Percentiles rank a stretch among this genome's conserved stretches.
Conservation (phyloP, 2,888 invertebrate genomes). For the Epinotia demarniana region DNA sequence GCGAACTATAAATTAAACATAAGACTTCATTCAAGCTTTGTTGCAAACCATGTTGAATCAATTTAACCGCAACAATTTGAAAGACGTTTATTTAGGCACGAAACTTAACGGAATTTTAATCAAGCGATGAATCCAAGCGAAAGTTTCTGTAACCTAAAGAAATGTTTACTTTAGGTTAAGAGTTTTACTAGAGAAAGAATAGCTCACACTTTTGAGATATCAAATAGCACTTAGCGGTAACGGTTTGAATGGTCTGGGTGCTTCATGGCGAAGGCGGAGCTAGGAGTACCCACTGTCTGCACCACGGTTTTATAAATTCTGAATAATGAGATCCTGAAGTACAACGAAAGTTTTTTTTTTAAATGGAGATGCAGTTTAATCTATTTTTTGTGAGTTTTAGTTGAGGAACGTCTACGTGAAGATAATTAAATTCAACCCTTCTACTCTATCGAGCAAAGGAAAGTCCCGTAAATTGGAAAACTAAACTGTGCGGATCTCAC, state of each 20-base stretch:
- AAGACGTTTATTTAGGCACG: constrained; percentile 39
- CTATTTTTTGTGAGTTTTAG: constrained; percentile 68
- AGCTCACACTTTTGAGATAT: constrained; percentile 55
- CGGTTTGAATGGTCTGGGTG: constrained; percentile 58
- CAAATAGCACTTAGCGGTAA: constrained; percentile 61
- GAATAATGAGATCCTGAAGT: constrained; percentile 56
- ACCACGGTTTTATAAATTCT: constrained; percentile 52
- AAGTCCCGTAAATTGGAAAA: constrained; percentile 84
- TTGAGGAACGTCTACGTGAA: constrained; percentile 66
- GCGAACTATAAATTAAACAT: background rate
- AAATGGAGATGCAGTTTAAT: constrained; percentile 68
- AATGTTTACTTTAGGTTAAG: constrained; percentile 39
- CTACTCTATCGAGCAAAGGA: constrained; percentile 74
- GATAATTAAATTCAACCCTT: constrained; percentile 83
- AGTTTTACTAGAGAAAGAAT: constrained; percentile 46
- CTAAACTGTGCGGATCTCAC: constrained; percentile 82
- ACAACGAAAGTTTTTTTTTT: constrained; percentile 56
- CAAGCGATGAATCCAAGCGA: constrained; percentile 44
- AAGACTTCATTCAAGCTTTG: constrained; percentile 6
- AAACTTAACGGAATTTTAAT: constrained; percentile 46
- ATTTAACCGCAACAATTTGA: constrained; percentile 39
- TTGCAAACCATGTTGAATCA: constrained; percentile 21
- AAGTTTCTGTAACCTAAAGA: constrained; percentile 40
- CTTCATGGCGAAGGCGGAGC: constrained; percentile 48
- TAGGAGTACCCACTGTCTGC: constrained; percentile 49